Evolutionary conservation across 2,113 vertebrate genomes (phyloP), one percentile per base, ranked within the genome.

Genomic region (Copsychus sechellarum): DNA sequence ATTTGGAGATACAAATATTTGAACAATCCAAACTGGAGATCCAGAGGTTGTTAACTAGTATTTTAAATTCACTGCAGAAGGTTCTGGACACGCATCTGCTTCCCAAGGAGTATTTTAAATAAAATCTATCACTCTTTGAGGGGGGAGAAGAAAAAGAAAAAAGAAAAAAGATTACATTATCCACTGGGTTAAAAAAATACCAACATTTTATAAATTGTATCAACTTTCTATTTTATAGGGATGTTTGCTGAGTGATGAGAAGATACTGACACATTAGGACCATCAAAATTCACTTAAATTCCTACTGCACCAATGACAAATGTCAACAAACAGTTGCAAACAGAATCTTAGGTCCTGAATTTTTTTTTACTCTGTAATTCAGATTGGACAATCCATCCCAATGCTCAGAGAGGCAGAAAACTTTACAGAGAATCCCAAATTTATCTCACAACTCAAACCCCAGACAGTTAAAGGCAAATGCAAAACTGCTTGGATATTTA

Each of bases 1-100:
- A 71, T 66, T 71, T 89, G 73, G 69, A 95, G 43, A 87, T 12
- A 92, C 7, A 91, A 84, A 87, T 8, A 51, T 67, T 60, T 94
- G 40, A 91, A 74, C 48, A 91, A 91, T 79, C 65, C 73, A 93
- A 94, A 91, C 31, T 72, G 66, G 40, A 87, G 61, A 91, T 87
- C 53, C 61, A 85, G 24, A 29, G 15, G 48, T 25, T 69, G 29
- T 74, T 89, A 74, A 79, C 43, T 76, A 93, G 70, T 12, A 67
- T 81, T 87, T 84, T 79, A 85, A 87, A 84, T 89, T 87, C 51
- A 74, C 13, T 81, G 79, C 51, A 94, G n/a, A 65, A 85, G 71
- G 81, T 57, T 91, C 78, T 93, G 84, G 40, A 91, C n/a, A 87
- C 0, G 3, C 50, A 81, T 29, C 53, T 84, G 48, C 47, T 81